A percentile compares a stretch with the other conserved stretches of the same genome.
Conservation (phyloP, 1,140 invertebrate genomes). For the Drosophila mauritiana region DNA sequence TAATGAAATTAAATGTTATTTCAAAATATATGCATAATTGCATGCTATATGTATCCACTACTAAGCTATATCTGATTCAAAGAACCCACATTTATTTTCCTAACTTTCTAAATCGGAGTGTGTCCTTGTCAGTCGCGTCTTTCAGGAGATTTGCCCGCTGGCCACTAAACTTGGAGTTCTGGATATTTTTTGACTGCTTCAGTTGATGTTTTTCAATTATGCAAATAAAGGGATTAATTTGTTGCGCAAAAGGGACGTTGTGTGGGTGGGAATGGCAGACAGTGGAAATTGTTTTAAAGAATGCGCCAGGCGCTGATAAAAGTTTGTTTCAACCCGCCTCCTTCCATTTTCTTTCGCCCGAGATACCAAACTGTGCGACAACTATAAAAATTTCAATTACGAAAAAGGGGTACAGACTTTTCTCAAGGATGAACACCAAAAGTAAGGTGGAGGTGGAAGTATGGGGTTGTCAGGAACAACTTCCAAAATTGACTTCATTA, state of each 20-base stretch:
- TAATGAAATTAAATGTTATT: too few species aligned
- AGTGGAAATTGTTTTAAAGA: slow-evolving; percentile 78
- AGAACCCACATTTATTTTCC: background rate
- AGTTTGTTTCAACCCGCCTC: slow-evolving; percentile 35
- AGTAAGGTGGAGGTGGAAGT: background rate
- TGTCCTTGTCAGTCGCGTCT: background rate
- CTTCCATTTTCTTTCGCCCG: slow-evolving; percentile 10
- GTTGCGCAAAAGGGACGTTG: slow-evolving; percentile 46
- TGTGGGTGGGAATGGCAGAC: background rate
- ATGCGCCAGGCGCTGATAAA: slow-evolving; percentile 68
- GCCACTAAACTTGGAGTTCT: slow-evolving; percentile 58
- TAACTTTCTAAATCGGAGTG: background rate
- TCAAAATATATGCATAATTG: too few species aligned
- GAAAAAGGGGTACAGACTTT: slow-evolving; percentile 29
- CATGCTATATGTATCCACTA: too few species aligned
- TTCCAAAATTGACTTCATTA: slow-evolving; percentile 77
- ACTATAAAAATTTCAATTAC: slow-evolving; percentile 84
- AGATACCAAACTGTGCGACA: slow-evolving; percentile 62
- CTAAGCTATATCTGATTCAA: background rate
- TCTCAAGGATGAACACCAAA: background rate
- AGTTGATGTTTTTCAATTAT: slow-evolving; percentile 81
- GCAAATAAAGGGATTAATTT: slow-evolving; percentile 83
- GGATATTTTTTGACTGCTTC: slow-evolving; percentile 73
- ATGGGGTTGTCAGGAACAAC: slow-evolving; percentile 2
- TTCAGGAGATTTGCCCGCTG: slow-evolving; percentile 30